These are phyloP conservation scores for Rhorus exstirpatorius DNA, from an alignment of 2,888 invertebrate species.

Conservation along the genomic window DNA sequence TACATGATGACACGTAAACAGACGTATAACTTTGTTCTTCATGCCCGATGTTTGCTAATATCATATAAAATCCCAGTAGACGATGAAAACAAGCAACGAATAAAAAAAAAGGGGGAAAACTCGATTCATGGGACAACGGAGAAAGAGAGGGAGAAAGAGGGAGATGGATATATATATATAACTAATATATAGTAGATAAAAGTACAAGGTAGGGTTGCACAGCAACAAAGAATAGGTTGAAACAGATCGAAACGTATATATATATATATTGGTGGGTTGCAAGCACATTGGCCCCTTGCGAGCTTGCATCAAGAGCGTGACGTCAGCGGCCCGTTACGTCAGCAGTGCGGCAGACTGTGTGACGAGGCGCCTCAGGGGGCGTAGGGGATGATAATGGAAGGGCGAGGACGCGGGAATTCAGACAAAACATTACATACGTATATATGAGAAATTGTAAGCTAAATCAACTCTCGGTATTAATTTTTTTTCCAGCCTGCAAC, in stretches of 20 bases:
- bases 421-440: conserved; percentile 24
- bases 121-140: conserved; percentile 15
- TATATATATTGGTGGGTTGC: conserved; percentile 46
- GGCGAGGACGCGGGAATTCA: conserved; percentile 29
- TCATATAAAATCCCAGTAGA: conserved; percentile 39
- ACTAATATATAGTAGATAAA: conserved; percentile 31
- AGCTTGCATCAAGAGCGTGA: conserved; percentile 70
- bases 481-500: not conserved
- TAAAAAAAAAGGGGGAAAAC: conserved; percentile 19
- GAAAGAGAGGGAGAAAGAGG: conserved; percentile 41
- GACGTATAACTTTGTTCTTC: not conserved
- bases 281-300: conserved; percentile 69
- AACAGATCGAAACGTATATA: conserved; percentile 35
- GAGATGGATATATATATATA: conserved; percentile 13
- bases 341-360: conserved; percentile 78
- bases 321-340: conserved; percentile 81
- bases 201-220: conserved; percentile 21
- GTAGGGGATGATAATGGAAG: conserved; percentile 37
- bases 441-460: not conserved
- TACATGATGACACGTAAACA: too few species aligned
- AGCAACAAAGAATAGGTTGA: not conserved
- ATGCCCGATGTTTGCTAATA: conserved; percentile 21
- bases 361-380: conserved; percentile 55
- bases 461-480: not conserved
- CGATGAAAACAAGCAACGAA: conserved; percentile 40